These are phyloP conservation scores for Spea bombifrons DNA, from an alignment of 2,113 vertebrate genomes.

Conservation along the genomic window DNA sequence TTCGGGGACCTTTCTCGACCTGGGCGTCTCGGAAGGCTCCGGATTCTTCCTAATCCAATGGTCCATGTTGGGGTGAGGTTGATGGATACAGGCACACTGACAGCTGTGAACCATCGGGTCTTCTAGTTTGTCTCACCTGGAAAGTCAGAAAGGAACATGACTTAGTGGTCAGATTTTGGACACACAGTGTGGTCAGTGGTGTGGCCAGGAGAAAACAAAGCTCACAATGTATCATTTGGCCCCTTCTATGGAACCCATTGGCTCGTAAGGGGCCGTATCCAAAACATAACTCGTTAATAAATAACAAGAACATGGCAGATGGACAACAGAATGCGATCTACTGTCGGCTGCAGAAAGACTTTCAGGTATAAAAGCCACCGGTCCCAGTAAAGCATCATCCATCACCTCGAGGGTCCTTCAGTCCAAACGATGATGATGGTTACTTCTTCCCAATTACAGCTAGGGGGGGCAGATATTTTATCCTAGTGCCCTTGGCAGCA, in stretches of 20 bases:
- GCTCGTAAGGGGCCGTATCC: neutral
- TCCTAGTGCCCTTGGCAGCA: too few species aligned
- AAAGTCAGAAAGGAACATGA: neutral
- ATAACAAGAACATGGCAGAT: too few species aligned
- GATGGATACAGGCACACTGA: neutral
- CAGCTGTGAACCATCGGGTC: neutral
- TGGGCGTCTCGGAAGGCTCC: neutral
- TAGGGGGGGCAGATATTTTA: too few species aligned
- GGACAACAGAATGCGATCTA: too few species aligned
- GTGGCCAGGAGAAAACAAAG: neutral
- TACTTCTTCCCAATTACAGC: too few species aligned
- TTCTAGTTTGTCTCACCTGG: neutral
- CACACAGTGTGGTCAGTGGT: neutral
- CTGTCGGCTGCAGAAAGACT: too few species aligned
- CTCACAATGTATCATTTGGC: neutral
- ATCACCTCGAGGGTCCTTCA: too few species aligned
- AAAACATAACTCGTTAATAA: neutral
- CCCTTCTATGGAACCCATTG: too few species aligned
- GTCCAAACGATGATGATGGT: too few species aligned
- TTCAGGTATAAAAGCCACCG: too few species aligned
- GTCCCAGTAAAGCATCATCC: too few species aligned
- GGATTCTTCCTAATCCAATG: neutral
- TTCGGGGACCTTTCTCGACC: neutral
- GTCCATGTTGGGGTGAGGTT: neutral
- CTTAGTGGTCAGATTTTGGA: too few species aligned